phyloP scores from a whole-genome alignment of 2,888 invertebrate genomes.

The Neoaliturus tenellus region DNA sequence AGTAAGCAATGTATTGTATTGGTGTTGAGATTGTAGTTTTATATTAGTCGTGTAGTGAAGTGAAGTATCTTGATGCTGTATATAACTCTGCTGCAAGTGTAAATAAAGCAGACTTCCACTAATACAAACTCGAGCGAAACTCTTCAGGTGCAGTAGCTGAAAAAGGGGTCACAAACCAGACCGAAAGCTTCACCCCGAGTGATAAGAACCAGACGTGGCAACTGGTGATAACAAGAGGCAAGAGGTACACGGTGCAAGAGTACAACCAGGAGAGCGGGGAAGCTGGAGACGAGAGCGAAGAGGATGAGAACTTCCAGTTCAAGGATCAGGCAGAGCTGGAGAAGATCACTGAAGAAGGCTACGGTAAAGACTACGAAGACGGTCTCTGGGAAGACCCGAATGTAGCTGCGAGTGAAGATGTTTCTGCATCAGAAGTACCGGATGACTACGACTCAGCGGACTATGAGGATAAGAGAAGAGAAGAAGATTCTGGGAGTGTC shows the following conservation, averaged over 20 bases:
- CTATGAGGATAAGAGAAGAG: conserved; percentile 39
- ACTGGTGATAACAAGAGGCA: conserved; percentile 16
- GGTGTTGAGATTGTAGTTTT: background rate
- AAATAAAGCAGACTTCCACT: conserved; percentile 4
- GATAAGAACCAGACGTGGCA: conserved; percentile 25
- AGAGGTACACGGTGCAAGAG: conserved; percentile 40
- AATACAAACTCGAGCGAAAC: conserved; percentile 9
- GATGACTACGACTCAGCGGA: conserved; percentile 46
- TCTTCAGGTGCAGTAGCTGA: conserved; percentile 32
- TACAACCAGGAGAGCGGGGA: background rate
- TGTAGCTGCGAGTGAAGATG: background rate
- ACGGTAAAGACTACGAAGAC: conserved; percentile 47
- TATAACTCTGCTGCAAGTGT: background rate
- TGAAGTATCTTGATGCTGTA: background rate
- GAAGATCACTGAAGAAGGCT: conserved; percentile 61
- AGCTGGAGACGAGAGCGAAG: background rate
- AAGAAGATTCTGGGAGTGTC: conserved; percentile 34
- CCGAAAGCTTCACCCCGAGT: background rate
- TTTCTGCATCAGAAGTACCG: background rate
- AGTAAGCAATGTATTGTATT: too few species aligned
- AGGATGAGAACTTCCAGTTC: conserved; percentile 36
- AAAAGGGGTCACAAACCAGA: background rate
- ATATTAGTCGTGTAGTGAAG: background rate
- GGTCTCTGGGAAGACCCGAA: conserved; percentile 29
- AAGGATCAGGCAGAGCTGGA: conserved; percentile 53